A percentile compares a stretch with the other conserved stretches of the same genome.
phyloP scores from a whole-genome alignment of 2,888 invertebrate species.

The Andrena camellia region DNA sequence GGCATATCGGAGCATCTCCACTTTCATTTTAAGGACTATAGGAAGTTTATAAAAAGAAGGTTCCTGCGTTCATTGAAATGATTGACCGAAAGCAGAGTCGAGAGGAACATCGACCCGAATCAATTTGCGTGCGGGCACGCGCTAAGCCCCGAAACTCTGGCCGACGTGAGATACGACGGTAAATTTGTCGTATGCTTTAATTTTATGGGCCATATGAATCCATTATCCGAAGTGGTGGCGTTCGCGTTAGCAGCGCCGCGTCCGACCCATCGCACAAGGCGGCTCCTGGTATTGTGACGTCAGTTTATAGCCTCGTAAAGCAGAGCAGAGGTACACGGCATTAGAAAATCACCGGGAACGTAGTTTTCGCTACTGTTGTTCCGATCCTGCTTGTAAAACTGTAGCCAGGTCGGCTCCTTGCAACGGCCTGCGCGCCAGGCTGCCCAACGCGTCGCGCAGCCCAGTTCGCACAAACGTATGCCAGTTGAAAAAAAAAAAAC shows the following conservation, averaged over 20 bases:
- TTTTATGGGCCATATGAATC: conserved; percentile 82
- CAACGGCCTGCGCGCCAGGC: conserved; percentile 15
- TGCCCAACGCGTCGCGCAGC: conserved; percentile 17
- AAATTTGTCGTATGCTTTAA: conserved; percentile 84
- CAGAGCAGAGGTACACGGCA: conserved; percentile 74
- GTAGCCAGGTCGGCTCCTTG: conserved; percentile 32
- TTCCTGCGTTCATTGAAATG: neutral
- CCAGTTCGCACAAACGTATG: conserved; percentile 6
- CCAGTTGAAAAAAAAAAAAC: neutral
- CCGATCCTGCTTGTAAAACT: conserved; percentile 56
- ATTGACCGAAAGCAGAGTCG: neutral
- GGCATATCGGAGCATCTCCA: no score
- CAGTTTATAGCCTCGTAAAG: conserved; percentile 84
- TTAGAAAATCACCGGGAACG: conserved; percentile 81
- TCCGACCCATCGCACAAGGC: conserved; percentile 55
- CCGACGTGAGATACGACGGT: conserved; percentile 64
- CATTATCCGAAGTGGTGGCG: conserved; percentile 82
- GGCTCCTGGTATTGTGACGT: conserved; percentile 78
- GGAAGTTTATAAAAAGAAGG: no score
- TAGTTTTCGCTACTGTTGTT: conserved; percentile 68
- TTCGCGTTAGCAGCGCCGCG: conserved; percentile 71
- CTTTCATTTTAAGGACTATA: no score
- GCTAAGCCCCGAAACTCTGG: conserved; percentile 36
- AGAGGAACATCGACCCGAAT: conserved; percentile 1
- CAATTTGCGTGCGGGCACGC: conserved; percentile 38